These are phyloP conservation scores for Frankliniella fusca DNA, from an alignment of 2,888 invertebrate species.

Conservation along the genomic window DNA sequence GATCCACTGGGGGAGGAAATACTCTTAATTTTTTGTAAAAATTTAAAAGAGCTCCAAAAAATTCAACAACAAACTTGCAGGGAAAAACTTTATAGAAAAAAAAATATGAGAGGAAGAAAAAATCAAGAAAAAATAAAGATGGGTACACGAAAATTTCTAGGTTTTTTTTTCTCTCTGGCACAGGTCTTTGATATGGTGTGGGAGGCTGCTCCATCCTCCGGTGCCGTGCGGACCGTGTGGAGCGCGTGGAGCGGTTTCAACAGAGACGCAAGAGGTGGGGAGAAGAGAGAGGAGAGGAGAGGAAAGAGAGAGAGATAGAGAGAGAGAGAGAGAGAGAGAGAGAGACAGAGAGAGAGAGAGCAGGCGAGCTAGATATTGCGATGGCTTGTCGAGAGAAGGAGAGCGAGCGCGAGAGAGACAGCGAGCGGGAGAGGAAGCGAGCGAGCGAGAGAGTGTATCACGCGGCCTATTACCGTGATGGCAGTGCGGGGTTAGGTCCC, in stretches of 20 bases:
- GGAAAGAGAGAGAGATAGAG: neutral
- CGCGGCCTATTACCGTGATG: constrained; percentile 1
- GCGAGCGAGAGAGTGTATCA: neutral
- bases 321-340: constrained; percentile 22
- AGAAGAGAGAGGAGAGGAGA: neutral
- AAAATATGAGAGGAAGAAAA: no score
- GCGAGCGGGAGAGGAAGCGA: neutral
- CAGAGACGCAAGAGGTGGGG: constrained; percentile 1
- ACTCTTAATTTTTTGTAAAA: no score
- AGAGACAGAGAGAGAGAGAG: constrained; percentile 10
- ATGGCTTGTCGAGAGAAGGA: neutral
- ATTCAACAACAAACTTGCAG: no score
- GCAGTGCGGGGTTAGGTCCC: neutral
- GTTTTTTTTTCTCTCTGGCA: neutral
- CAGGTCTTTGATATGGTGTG: neutral
- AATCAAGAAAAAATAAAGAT: no score
- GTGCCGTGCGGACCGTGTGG: neutral
- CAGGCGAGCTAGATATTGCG: no score
- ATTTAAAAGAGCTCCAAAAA: no score
- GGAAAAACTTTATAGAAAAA: no score
- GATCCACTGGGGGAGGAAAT: no score
- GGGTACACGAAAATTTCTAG: no score
- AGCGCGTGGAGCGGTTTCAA: neutral
- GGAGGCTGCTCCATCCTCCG: neutral
- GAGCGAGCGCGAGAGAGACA: neutral